Conservation (phyloP, 2,888 invertebrate species). For the Leptopilina syphax region DNA sequence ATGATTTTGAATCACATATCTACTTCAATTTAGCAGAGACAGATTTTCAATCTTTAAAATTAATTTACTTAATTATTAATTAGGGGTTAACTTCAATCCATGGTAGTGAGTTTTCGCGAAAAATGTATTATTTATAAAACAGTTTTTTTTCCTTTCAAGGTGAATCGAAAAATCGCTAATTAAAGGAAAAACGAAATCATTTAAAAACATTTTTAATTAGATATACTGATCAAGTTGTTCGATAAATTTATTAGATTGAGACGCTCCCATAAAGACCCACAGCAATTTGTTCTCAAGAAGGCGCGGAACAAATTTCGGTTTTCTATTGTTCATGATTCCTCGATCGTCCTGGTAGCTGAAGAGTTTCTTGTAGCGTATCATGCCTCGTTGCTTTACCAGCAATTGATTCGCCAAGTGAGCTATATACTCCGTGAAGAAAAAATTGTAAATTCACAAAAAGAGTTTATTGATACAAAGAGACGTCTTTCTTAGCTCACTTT, state of each 20-base stretch:
- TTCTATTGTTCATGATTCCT: conserved; percentile 15
- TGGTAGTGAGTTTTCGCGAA: no score
- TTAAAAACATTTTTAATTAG: conserved; percentile 30
- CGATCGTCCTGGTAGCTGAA: neutral
- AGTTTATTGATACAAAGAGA: conserved; percentile 28
- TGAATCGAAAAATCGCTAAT: no score
- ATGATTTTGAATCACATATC: neutral
- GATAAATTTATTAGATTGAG: conserved; percentile 65
- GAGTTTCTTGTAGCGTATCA: conserved; percentile 18
- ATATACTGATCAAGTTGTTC: conserved; percentile 43
- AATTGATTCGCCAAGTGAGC: conserved; percentile 29
- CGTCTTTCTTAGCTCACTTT: neutral
- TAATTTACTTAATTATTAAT: no score
- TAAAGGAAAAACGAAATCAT: neutral
- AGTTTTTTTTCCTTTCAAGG: no score
- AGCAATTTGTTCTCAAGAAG: conserved; percentile 32
- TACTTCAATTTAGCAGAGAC: no score
- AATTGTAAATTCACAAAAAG: neutral
- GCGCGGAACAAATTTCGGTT: conserved; percentile 29
- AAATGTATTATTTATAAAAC: no score
- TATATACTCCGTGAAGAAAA: conserved; percentile 3
- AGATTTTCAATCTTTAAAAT: no score
- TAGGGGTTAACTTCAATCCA: no score
- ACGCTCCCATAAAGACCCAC: conserved; percentile 60
- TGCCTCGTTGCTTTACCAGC: conserved; percentile 36